Conservation (phyloP, 2,888 invertebrate genomes). For the Tupiocoris notatus region DNA sequence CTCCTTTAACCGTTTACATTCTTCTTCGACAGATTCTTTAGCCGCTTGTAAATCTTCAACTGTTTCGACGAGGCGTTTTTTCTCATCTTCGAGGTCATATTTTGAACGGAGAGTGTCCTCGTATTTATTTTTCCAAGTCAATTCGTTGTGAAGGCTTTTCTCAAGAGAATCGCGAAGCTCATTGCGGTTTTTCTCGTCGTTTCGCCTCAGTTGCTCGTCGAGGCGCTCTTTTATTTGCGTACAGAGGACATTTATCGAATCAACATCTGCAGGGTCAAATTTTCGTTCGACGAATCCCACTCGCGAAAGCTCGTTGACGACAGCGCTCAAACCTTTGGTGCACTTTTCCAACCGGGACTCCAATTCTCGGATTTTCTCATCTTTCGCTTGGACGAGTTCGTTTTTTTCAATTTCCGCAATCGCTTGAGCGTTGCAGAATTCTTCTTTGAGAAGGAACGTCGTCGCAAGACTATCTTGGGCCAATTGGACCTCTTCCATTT, state of each 20-base stretch:
- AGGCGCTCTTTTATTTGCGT: no score
- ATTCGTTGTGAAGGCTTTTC: neutral
- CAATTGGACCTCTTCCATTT: slow-evolving; percentile 21
- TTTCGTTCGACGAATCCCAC: slow-evolving; percentile 50
- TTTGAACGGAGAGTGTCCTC: neutral
- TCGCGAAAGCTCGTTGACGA: neutral
- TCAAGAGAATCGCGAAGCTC: no score
- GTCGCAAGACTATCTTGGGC: slow-evolving; percentile 23
- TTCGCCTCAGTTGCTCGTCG: no score
- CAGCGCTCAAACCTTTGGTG: neutral
- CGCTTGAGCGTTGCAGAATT: slow-evolving; percentile 34
- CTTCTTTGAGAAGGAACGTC: slow-evolving; percentile 25
- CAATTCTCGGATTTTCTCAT: slow-evolving; percentile 27
- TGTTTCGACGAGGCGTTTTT: slow-evolving; percentile 26
- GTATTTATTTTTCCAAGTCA: slow-evolving; percentile 6
- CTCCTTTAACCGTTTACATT: neutral
- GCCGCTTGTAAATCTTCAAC: neutral
- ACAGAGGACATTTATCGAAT: no score
- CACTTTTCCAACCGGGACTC: slow-evolving; percentile 8
- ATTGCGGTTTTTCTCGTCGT: no score
- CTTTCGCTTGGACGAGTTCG: neutral
- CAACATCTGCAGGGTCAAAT: no score
- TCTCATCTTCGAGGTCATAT: neutral
- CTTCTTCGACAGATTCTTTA: neutral
- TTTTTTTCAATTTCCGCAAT: slow-evolving; percentile 19